Evolutionary conservation across 2,888 invertebrate species (phyloP).

Genomic region (Osmoderma eremita): DNA sequence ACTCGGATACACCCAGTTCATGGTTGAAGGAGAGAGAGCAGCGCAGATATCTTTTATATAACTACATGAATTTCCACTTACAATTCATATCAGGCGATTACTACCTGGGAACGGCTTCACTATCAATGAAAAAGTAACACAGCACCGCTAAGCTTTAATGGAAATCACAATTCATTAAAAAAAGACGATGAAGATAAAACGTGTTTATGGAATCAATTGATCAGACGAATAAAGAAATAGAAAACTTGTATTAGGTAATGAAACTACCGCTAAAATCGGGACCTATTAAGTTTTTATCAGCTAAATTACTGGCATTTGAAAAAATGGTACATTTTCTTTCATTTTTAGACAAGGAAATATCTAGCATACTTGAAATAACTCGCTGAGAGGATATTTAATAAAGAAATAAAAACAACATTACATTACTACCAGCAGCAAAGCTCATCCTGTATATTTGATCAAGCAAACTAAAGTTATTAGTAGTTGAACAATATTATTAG

Average conservation of each 20-base stretch:
- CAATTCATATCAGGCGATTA: constrained; percentile 49
- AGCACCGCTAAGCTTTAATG: constrained; percentile 48
- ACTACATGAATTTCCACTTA: constrained; percentile 52
- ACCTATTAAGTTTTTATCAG: constrained; percentile 29
- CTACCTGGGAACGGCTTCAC: constrained; percentile 50
- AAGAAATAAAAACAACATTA: no score
- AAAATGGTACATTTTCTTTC: constrained; percentile 8
- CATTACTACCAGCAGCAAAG: no score
- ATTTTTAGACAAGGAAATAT: background rate
- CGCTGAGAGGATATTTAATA: background rate
- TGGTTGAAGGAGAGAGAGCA: constrained; percentile 28
- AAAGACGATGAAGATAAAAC: constrained; percentile 35
- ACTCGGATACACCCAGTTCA: constrained; percentile 17
- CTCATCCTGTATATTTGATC: no score
- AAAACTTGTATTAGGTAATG: constrained; percentile 28
- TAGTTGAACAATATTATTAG: no score
- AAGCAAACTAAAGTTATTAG: no score
- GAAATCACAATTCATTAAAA: constrained; percentile 48
- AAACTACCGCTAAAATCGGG: constrained; percentile 29
- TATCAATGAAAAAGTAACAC: constrained; percentile 43
- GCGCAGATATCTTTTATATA: constrained; percentile 35
- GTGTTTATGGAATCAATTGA: constrained; percentile 35
- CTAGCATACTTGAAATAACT: background rate
- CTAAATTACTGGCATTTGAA: constrained; percentile 6
- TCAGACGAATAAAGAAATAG: constrained; percentile 28